Base-by-base conservation (phyloP, 2,888 invertebrate genomes). In the Therioaphis trifolii region DNA sequence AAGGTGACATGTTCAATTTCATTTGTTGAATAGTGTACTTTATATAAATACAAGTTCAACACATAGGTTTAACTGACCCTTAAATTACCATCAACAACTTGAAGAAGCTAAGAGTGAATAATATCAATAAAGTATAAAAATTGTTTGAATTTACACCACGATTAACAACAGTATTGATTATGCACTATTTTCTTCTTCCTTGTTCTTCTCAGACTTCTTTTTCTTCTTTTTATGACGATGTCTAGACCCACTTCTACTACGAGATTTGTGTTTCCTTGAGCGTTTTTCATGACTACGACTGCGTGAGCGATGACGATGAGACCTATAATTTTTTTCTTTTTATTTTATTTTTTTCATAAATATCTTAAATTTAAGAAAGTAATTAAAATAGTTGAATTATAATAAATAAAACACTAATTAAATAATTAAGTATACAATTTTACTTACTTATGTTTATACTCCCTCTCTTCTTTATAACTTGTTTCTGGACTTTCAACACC, bases 181-280 rank as follows among this genome's bases (percentile, higher is more conserved):
- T 74, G 74, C 82, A 82, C 82, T 82, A 35, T 63, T 82, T 27
- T 74, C 74, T 24, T 82, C 85, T 29, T 71, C 84, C 27, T 85
- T 85, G 15, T 71, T 85, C 66, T 79, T 85, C 68, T 87, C 87
- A 15, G 87, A 87, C 71, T 87, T 87, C 86, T 87, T 87, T 11
- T 87, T 87, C 86, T 87, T 87, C 86, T 87, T 87, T 86, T 87
- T 87, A 63, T 87, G 87, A 75, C 87, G 87, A 69, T 87, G 87
- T 18, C 87, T 85, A 76, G 87, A 87, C 21, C 86, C 86, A 18
- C 87, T 87, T 29, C 87, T 86, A 84, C 87, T 87, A 21, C 87
- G 85, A 74, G 86, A 86, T 77, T 87, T 87, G 82, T 87, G 87
- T 84, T 87, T 87, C 35, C 87, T 85, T 12, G 86, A 86, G 43